Percentiles rank a stretch among this genome's conserved stretches.
Conservation (phyloP, 2,797 vertebrate genomes). For the Bovichtus diacanthus region DNA sequence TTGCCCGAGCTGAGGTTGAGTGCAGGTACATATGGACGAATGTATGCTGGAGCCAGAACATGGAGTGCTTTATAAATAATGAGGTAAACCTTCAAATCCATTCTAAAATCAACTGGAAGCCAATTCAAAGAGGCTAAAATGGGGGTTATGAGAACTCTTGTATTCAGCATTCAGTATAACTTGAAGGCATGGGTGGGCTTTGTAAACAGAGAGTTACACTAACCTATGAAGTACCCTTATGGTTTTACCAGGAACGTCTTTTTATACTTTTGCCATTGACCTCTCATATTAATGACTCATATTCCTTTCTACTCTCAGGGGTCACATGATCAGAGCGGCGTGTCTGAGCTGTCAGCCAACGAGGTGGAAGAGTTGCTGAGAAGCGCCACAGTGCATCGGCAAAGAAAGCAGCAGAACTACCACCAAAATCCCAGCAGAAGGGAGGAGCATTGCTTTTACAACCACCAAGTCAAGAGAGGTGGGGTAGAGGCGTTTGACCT, state of each 20-base stretch:
- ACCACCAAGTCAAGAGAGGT: constrained; percentile 27
- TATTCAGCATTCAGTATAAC: not conserved
- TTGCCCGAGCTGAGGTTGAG: not conserved
- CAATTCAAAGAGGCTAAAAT: not conserved
- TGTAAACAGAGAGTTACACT: not conserved
- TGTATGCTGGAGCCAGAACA: no score
- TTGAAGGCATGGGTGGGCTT: not conserved
- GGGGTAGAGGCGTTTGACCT: not conserved
- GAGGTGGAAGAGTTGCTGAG: constrained; percentile 89
- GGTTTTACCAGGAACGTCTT: not conserved
- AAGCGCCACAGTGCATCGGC: constrained; percentile 78
- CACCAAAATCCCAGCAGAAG: not conserved
- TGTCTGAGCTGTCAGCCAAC: constrained; percentile 84
- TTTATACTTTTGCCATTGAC: not conserved
- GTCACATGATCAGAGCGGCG: constrained; percentile 56
- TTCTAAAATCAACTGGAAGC: not conserved
- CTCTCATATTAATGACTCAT: not conserved
- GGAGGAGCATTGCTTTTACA: constrained; percentile 44
- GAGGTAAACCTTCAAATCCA: not conserved
- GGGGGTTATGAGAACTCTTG: not conserved
- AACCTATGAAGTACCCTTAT: not conserved
- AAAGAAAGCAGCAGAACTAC: constrained; percentile 11
- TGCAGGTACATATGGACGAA: not conserved
- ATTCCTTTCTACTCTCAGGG: constrained; percentile 36
- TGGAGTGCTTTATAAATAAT: not conserved